A percentile compares a stretch with the other conserved stretches of the same genome.
Evolutionary conservation across 2,888 invertebrate species (phyloP).

Genomic region (Leptodirus hochenwartii): DNA sequence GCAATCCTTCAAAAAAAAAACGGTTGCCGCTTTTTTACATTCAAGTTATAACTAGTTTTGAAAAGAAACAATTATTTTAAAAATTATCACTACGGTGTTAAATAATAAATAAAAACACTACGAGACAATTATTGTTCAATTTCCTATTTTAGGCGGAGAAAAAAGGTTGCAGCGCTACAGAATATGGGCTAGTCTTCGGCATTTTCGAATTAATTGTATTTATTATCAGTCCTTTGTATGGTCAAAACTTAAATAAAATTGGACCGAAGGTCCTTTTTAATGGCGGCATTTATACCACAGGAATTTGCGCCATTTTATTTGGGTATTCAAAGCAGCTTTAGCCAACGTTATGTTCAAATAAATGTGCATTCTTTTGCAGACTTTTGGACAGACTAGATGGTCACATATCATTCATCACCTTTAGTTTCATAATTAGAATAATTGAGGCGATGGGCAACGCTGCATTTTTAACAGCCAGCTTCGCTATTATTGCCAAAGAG

Average conservation of each 20-base stretch:
- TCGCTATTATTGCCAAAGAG: conserved; percentile 73
- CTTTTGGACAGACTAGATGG: conserved; percentile 51
- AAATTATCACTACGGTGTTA: no score
- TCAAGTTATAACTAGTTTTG: no score
- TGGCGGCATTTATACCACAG: conserved; percentile 65
- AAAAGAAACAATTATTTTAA: no score
- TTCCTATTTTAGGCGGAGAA: conserved; percentile 47
- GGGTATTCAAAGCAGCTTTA: conserved; percentile 32
- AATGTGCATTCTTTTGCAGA: conserved; percentile 27
- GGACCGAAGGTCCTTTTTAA: conserved; percentile 70
- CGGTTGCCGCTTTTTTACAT: no score
- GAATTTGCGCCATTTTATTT: conserved; percentile 65
- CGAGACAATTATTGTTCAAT: conserved; percentile 6
- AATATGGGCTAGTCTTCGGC: conserved; percentile 77
- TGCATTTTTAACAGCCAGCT: conserved; percentile 70
- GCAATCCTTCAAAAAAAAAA: no score
- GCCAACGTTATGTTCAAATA: neutral
- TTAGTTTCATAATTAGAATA: conserved; percentile 64
- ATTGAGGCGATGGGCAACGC: conserved; percentile 75
- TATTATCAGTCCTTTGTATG: conserved; percentile 64
- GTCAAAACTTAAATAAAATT: conserved; percentile 56
- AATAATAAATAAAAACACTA: no score
- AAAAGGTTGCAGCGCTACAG: conserved; percentile 63
- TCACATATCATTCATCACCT: conserved; percentile 51
- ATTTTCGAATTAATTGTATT: conserved; percentile 72